phyloP scores from a whole-genome alignment of 2,113 vertebrate species.

The Excalfactoria chinensis region DNA sequence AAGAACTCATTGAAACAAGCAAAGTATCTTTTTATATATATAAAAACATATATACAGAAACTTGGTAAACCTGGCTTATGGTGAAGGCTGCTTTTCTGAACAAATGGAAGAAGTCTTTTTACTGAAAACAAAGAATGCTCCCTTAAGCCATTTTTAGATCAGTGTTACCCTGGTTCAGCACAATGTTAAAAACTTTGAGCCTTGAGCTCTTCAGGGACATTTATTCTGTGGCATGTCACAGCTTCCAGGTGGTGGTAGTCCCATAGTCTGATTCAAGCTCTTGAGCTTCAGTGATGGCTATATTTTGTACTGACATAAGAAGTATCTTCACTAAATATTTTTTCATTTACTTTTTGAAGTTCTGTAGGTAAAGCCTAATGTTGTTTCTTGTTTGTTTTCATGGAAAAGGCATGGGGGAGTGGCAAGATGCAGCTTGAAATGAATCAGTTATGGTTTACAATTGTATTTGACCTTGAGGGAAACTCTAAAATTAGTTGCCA shows the following conservation, averaged over 20 bases:
- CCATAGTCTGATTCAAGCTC: not conserved
- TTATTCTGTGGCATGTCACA: not conserved
- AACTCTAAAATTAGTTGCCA: not conserved
- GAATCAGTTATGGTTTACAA: not conserved
- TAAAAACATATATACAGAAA: not conserved
- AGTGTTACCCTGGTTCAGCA: not conserved
- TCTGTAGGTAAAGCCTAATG: not conserved
- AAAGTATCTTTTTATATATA: rapidly evolving
- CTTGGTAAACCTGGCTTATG: not conserved
- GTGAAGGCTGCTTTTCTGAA: not conserved
- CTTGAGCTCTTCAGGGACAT: not conserved
- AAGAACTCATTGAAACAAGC: not conserved
- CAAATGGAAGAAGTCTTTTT: not conserved
- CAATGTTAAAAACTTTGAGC: not conserved
- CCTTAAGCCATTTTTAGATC: not conserved
- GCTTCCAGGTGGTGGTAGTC: not conserved
- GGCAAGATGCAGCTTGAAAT: not conserved
- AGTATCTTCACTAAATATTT: not conserved
- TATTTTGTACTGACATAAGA: not conserved
- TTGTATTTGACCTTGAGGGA: not conserved
- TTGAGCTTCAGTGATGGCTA: not conserved
- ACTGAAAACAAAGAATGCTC: not conserved
- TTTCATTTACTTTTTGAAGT: not conserved
- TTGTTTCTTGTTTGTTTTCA: not conserved
- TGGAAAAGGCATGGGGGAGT: not conserved